Conservation (phyloP, 2,113 vertebrate genomes). For the Nipponia nippon region DNA sequence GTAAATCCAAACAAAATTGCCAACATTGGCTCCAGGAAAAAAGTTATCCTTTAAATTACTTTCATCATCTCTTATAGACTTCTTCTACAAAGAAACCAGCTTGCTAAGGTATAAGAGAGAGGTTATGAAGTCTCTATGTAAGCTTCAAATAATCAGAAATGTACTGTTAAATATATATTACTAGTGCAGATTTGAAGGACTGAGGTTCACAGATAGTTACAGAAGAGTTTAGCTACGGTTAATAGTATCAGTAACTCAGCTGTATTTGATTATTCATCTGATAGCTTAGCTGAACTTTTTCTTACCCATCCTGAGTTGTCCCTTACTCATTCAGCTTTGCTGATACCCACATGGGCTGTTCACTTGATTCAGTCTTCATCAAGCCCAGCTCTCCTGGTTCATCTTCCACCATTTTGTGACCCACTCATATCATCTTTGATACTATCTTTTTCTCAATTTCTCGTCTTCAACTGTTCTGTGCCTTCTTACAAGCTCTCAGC, state of each 20-base stretch:
- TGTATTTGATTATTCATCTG: neutral
- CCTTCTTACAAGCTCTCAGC: neutral
- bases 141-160: neutral
- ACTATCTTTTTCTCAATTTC: neutral
- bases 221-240: neutral
- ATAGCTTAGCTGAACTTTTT: neutral
- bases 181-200: neutral
- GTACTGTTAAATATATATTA: neutral
- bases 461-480: neutral
- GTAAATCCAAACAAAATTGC: slow-evolving; percentile 52
- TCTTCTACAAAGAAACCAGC: neutral
- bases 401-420: neutral
- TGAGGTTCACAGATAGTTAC: neutral
- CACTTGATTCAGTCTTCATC: neutral
- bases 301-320: neutral
- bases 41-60: neutral
- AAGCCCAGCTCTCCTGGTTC: neutral
- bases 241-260: neutral
- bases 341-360: neutral
- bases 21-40: neutral
- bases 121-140: neutral
- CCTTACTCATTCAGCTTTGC: neutral
- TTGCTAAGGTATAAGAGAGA: neutral
- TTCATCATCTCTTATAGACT: neutral
- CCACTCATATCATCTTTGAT: neutral